phyloP scores from a whole-genome alignment of 2,797 vertebrate species.

The Sciurus vulgaris region DNA sequence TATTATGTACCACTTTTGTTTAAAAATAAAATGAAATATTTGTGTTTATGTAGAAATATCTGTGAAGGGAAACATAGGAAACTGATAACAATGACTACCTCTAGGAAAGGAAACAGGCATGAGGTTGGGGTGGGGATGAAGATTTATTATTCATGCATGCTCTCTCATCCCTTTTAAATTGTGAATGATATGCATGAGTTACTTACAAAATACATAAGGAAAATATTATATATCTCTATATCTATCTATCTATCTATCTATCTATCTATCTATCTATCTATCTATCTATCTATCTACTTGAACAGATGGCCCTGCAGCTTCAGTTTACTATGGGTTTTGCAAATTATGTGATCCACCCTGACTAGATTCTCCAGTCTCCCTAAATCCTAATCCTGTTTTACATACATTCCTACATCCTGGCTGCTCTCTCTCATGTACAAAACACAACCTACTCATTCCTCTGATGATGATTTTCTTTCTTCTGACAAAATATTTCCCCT shows the following conservation, averaged over 20 bases:
- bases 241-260: no score
- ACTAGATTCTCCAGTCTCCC: background rate
- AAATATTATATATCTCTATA: no score
- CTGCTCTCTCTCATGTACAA: background rate
- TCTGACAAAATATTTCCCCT: background rate
- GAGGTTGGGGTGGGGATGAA: background rate
- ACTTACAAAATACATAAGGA: background rate
- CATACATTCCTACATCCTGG: background rate
- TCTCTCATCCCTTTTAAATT: background rate
- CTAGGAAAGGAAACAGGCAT: background rate
- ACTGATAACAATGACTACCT: background rate
- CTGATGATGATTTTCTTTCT: background rate
- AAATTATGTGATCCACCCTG: background rate
- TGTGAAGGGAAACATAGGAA: slow-evolving; percentile 9
- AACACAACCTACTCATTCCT: background rate
- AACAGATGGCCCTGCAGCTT: background rate
- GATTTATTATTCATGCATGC: background rate
- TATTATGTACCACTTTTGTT: background rate
- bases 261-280: no score
- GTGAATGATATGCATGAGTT: background rate
- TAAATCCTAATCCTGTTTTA: background rate
- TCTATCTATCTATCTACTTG: no score
- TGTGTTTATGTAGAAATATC: background rate
- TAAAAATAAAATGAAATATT: background rate
- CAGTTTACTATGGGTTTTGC: background rate